Percentiles rank a stretch among this genome's conserved stretches.
Evolutionary conservation across 2,888 invertebrate species (phyloP).

Genomic region (Tetramorium bicarinatum): DNA sequence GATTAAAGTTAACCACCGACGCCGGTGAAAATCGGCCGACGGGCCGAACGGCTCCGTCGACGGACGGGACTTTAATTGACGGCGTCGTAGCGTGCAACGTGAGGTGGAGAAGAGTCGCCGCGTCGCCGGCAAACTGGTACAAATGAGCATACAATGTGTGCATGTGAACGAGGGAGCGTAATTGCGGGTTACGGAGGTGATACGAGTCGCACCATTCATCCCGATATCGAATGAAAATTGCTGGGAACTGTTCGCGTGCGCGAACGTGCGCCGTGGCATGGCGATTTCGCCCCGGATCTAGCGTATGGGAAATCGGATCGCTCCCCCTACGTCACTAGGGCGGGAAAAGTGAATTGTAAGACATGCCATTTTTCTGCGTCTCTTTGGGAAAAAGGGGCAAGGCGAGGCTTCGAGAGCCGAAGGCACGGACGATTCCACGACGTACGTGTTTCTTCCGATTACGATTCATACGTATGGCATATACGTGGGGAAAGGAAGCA

Average conservation of each 20-base stretch:
- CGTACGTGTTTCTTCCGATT: too few species aligned
- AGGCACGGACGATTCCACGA: not conserved
- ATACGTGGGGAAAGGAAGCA: conserved; percentile 24
- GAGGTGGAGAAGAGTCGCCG: not conserved
- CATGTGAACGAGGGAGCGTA: conserved; percentile 32
- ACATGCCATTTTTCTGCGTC: not conserved
- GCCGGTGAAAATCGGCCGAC: not conserved
- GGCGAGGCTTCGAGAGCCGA: not conserved
- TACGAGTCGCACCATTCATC: conserved; percentile 53
- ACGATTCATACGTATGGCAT: conserved; percentile 8
- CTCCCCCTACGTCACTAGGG: conserved; percentile 12
- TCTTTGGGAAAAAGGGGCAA: not conserved
- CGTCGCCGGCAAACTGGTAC: conserved; percentile 34
- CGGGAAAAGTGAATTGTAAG: conserved; percentile 24
- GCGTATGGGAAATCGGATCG: conserved; percentile 36
- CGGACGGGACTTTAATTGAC: conserved; percentile 17
- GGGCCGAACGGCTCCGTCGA: not conserved
- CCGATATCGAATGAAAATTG: conserved; percentile 44
- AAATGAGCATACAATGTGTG: conserved; percentile 47
- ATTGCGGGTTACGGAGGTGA: conserved; percentile 48
- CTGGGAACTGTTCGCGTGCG: conserved; percentile 50
- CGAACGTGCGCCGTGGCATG: not conserved
- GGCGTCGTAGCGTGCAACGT: not conserved
- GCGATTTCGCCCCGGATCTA: conserved; percentile 31
- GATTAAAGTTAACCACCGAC: conserved; percentile 9